Conservation (phyloP, 1,140 invertebrate genomes). For the Oscheius sp. region DNA sequence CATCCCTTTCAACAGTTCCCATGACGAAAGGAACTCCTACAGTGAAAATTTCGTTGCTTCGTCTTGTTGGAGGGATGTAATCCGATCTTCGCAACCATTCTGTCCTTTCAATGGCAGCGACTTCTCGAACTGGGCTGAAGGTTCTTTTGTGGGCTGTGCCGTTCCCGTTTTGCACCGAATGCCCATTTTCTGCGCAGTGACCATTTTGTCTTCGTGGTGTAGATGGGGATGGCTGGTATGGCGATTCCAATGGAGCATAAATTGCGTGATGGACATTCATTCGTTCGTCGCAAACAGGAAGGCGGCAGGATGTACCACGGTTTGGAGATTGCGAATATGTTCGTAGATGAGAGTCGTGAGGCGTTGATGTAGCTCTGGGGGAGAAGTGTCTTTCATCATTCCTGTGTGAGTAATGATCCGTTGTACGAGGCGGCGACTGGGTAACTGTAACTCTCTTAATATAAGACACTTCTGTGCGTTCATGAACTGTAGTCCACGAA, state of each 20-base stretch:
- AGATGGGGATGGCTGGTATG: constrained; percentile 8
- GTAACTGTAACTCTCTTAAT: constrained; percentile 29
- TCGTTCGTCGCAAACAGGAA: constrained; percentile 15
- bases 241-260: constrained; percentile 21
- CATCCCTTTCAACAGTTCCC: constrained; percentile 22
- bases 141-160: neutral
- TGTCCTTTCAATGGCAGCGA: constrained; percentile 11
- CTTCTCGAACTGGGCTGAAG: neutral
- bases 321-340: neutral
- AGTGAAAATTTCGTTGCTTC: constrained; percentile 27
- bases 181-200: neutral
- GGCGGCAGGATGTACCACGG: neutral
- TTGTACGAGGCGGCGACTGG: neutral
- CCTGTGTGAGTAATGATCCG: too few relatives aligned
- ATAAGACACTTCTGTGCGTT: constrained; percentile 26
- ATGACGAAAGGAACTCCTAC: constrained; percentile 30
- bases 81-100: constrained; percentile 12
- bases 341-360: neutral
- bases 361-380: neutral
- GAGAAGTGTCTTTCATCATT: neutral
- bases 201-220: neutral
- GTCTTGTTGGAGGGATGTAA: constrained; percentile 1
- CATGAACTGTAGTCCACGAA: constrained; percentile 32
- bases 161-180: neutral
- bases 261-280: constrained; percentile 32